Evolutionary conservation across 2,888 invertebrate genomes (phyloP), one percentile per base, ranked within the genome.

Genomic region (Hydraecia micacea): DNA sequence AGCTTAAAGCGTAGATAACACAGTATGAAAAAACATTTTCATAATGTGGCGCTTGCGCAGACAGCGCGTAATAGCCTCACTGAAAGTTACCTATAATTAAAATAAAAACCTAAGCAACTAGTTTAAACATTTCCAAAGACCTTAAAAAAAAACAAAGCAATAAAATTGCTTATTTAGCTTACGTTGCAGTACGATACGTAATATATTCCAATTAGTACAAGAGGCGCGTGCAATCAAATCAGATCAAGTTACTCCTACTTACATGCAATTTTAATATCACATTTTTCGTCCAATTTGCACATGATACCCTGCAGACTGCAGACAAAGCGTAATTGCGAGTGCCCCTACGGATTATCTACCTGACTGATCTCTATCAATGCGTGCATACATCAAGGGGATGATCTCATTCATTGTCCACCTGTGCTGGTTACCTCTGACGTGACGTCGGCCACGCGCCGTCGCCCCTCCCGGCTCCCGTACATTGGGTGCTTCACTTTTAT

Each of bases 311-410:
- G 86, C 90, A 90, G 90, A 91, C 90, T 90, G 80, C 93, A 93
- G 63, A 94, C 94, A 93, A 94, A 91, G 87, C 85, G 83, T 91
- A 92, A 95, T 95, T 95, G 91, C 75, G 84, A 87, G 87, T 93
- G 92, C 95, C 95, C 95, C 93, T 87, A 86, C 87, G 93, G 95
- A 96, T 97, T 95, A 96, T 95, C 93, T 94, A 96, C 96, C 96
- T 96, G 96, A 95, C 88, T 87, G 95, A 89, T 91, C 90, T 83
- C 86, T 87, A 88, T 93, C 90, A 94, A 93, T 94, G 91, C 88
- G 85, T 87, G 90, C 88, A 90, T 87, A 8, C 28, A 86, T 91
- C 90, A 92, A 89, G 87, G 90, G 90, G 85, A 86, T 88, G 78
- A 88, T 87, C 87, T 87, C 86, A 88, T 92, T 92, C 69, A 75